Evolutionary conservation across 2,797 vertebrate species (phyloP).

Genomic region (Hoplostethus atlanticus): DNA sequence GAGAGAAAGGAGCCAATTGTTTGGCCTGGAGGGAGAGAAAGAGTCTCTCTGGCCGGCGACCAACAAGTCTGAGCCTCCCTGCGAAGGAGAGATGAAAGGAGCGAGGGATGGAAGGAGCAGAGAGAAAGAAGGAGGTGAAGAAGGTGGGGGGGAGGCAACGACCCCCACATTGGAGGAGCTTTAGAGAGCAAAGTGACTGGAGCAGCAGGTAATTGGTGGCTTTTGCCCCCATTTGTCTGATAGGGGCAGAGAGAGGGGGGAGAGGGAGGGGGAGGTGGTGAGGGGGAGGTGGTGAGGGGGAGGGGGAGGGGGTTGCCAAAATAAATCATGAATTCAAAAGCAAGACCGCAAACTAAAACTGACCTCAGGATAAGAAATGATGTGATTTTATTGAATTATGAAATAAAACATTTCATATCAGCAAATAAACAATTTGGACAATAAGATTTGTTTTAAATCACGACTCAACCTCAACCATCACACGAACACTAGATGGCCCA

Average conservation of each 20-base stretch:
- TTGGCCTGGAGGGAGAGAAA: slow-evolving; percentile 65
- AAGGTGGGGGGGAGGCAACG: slow-evolving; percentile 28
- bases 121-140: slow-evolving; percentile 49
- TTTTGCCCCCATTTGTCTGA: slow-evolving; percentile 72
- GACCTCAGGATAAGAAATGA: too few relatives aligned
- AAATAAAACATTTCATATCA: too few relatives aligned
- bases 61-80: slow-evolving; percentile 70
- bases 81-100: slow-evolving; percentile 52
- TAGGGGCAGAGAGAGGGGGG: slow-evolving; percentile 7
- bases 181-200: slow-evolving; percentile 50
- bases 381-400: too few relatives aligned
- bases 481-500: too few relatives aligned
- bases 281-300: too few relatives aligned
- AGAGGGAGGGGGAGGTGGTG: slow-evolving; percentile 7
- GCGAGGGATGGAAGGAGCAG: slow-evolving; percentile 39
- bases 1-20: slow-evolving; percentile 78
- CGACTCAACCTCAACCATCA: too few relatives aligned
- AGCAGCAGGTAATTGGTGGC: slow-evolving; percentile 71
- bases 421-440: too few relatives aligned
- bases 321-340: too few relatives aligned
- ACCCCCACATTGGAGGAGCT: slow-evolving; percentile 6
- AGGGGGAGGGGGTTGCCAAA: too few relatives aligned
- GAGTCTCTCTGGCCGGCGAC: slow-evolving; percentile 77
- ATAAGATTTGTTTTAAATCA: too few relatives aligned
- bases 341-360: too few relatives aligned